Evolutionary conservation across 2,113 vertebrate genomes (phyloP).

Genomic region (Catharus fuscescens): DNA sequence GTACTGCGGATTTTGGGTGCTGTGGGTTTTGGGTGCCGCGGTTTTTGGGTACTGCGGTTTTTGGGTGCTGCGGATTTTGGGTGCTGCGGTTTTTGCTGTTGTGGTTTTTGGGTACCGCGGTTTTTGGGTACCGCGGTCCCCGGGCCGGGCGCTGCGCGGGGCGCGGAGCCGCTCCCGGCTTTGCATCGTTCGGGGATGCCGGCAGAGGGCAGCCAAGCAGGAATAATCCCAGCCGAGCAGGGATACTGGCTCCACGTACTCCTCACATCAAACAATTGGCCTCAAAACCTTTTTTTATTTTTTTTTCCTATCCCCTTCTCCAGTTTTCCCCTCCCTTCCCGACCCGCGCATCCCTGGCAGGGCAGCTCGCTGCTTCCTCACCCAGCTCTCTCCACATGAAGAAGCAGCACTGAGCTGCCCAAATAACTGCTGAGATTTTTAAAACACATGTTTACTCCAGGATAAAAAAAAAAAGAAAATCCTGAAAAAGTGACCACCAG

Average conservation of each 20-base stretch:
- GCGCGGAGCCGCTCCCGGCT: background rate
- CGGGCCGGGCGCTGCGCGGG: background rate
- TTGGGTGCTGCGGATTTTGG: too few species aligned
- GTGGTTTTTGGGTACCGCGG: too few species aligned
- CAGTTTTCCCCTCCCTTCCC: background rate
- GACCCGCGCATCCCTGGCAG: conserved; percentile 18
- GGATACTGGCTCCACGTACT: conserved; percentile 57
- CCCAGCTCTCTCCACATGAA: conserved; percentile 23
- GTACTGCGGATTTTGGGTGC: too few species aligned
- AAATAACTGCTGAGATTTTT: conserved; percentile 30
- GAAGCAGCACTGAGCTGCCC: background rate
- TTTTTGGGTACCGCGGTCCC: background rate
- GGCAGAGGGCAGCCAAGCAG: conserved; percentile 85
- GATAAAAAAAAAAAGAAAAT: background rate
- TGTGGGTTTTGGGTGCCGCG: too few species aligned
- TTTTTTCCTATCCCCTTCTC: fast-evolving
- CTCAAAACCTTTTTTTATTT: background rate
- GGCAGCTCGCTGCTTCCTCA: conserved; percentile 54
- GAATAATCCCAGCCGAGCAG: conserved; percentile 75
- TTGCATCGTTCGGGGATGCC: conserved; percentile 69
- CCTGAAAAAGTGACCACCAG: background rate
- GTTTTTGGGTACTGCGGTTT: too few species aligned
- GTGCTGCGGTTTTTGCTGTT: too few species aligned
- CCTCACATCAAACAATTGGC: conserved; percentile 51
- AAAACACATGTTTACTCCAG: background rate